Conservation (phyloP, 1,140 invertebrate genomes). For the Bombus confusus region DNA sequence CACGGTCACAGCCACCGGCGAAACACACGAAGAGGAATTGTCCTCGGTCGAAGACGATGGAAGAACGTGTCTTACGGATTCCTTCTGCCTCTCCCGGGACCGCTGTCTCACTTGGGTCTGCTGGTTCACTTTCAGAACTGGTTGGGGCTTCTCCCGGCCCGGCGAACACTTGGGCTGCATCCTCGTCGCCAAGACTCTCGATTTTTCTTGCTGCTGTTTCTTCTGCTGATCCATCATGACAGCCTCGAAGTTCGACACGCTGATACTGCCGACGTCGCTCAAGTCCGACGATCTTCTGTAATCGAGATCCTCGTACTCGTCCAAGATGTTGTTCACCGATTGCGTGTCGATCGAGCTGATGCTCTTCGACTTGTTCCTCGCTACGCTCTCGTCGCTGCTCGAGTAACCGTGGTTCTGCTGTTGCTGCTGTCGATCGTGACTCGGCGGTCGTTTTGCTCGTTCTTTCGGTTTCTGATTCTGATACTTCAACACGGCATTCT, state of each 20-base stretch:
- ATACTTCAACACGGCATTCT: slow-evolving; percentile 52
- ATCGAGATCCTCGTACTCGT: slow-evolving; percentile 74
- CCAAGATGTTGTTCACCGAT: slow-evolving; percentile 75
- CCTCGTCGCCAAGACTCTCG: slow-evolving; percentile 27
- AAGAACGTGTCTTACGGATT: slow-evolving; percentile 37
- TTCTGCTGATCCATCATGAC: slow-evolving; percentile 63
- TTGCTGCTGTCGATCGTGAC: slow-evolving; percentile 43
- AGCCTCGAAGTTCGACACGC: slow-evolving; percentile 69
- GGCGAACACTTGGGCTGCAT: slow-evolving; percentile 42
- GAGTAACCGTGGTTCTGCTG: slow-evolving; percentile 63
- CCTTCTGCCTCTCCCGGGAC: slow-evolving; percentile 69
- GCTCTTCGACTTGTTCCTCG: slow-evolving; percentile 72
- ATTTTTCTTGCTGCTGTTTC: slow-evolving; percentile 53
- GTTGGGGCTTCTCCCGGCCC: slow-evolving; percentile 52
- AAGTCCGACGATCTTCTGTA: slow-evolving; percentile 70
- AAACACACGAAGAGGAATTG: background rate
- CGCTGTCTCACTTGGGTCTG: slow-evolving; percentile 74
- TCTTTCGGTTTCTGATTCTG: slow-evolving; percentile 41
- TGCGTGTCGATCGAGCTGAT: slow-evolving; percentile 76
- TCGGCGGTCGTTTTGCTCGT: slow-evolving; percentile 33
- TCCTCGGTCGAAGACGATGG: slow-evolving; percentile 24
- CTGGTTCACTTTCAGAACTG: slow-evolving; percentile 68
- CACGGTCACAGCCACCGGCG: background rate
- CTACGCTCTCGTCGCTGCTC: slow-evolving; percentile 72
- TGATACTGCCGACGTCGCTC: slow-evolving; percentile 70